Percentiles rank a stretch among this genome's conserved stretches.
These are phyloP conservation scores for Andrena bicolor DNA, from an alignment of 2,888 invertebrate genomes.

Conservation along the genomic window DNA sequence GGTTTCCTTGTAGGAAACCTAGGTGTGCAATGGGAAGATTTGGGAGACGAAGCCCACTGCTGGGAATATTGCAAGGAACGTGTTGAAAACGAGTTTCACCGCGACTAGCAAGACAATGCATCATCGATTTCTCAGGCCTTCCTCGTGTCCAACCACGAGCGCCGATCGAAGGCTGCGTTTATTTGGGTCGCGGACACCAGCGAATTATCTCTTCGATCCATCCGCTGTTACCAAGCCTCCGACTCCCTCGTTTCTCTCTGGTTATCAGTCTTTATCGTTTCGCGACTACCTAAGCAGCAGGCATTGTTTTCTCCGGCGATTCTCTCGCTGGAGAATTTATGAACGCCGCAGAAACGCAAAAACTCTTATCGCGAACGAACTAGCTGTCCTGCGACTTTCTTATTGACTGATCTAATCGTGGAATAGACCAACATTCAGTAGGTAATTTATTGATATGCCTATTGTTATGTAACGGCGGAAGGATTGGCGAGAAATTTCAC, in stretches of 20 bases:
- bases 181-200: slow-evolving; percentile 82
- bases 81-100: slow-evolving; percentile 47
- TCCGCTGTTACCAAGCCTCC: slow-evolving; percentile 76
- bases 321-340: slow-evolving; percentile 1
- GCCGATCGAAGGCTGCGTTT: slow-evolving; percentile 78
- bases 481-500: not conserved
- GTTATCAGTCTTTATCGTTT: slow-evolving; percentile 48
- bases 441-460: not conserved
- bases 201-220: slow-evolving; percentile 79
- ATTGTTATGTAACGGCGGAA: not conserved
- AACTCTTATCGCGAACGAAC: not conserved
- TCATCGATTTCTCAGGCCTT: slow-evolving; percentile 77
- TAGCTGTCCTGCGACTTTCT: not conserved
- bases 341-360: slow-evolving; percentile 11
- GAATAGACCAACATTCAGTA: not conserved
- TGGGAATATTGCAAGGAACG: not conserved
- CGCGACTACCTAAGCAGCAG: slow-evolving; percentile 18
- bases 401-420: not conserved
- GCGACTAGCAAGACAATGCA: slow-evolving; percentile 59
- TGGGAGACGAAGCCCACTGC: too few species aligned
- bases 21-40: too few species aligned
- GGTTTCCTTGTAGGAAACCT: too few species aligned
- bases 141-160: slow-evolving; percentile 74
- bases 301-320: slow-evolving; percentile 39
- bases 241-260: slow-evolving; percentile 49